Evolutionary conservation across 2,113 vertebrate species (phyloP), one percentile per base, ranked within the genome.

Genomic region (Mobula hypostoma): DNA sequence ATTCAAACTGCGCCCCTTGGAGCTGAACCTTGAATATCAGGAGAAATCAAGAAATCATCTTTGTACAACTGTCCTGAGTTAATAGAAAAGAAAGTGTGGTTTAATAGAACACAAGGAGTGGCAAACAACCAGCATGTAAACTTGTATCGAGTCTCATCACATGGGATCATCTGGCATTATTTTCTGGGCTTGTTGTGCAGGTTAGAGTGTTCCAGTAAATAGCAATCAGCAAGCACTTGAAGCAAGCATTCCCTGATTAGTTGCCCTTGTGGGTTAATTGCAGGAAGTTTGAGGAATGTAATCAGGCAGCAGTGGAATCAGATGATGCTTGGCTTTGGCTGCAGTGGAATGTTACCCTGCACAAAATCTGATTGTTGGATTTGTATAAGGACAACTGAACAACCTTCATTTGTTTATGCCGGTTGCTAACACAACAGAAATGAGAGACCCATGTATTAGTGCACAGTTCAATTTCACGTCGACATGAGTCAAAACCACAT

Each of bases 201-300:
- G 74, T 93, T 93, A 48, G 48, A 74, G 70, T 74, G 66, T 93
- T 74, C 91, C 36, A 74, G 68, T 74, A 93, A 93, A 93, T 76
- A 70, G 70, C 68, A 93, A 93, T 93, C 70, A 93, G 24, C 0
- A 19, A 27, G 21, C 70, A 93, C 91, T 93, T 93, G 91, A 93
- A 93, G 74, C 11, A n/a, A 90, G 85, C 61, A 32, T 90, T 90
- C 70, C 68, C 91, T 93, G 91, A 93, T 93, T 93, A 93, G 91
- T 27, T 72, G 91, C 68, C 48, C 40, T 93, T 93, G 91, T 93
- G 70, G 66, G 68, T 93, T 93, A 93, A 93, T 93, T 93, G 68
- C 70, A 5, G 91, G 70, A 29, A n/a, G 15, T 17, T 68, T 66
- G 85, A 66, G 29, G 29, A 88, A 88, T 61, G 40, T 76, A 74